Conservation (phyloP, 2,888 invertebrate genomes). For the Hyles lineata region DNA sequence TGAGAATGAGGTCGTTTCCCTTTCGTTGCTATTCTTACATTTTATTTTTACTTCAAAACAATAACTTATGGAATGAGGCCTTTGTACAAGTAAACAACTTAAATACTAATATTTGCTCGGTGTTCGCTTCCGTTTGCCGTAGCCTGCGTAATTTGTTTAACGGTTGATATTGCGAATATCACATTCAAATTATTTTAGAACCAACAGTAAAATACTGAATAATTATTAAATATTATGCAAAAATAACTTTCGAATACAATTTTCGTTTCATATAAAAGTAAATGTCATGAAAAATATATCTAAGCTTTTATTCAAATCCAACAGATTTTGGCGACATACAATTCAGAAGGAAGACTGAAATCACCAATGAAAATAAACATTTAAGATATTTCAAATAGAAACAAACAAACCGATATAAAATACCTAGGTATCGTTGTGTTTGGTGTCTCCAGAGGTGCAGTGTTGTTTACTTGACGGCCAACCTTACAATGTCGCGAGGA, state of each 20-base stretch:
- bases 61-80: constrained; percentile 51
- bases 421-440: background rate
- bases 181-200: background rate
- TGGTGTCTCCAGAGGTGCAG: constrained; percentile 9
- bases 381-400: background rate
- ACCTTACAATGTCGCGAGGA: constrained; percentile 56
- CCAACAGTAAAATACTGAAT: background rate
- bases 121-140: background rate
- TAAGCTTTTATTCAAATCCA: background rate
- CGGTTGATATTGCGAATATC: background rate
- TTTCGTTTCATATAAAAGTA: background rate
- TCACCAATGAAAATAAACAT: background rate
- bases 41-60: constrained; percentile 63
- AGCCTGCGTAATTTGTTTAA: background rate
- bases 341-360: background rate
- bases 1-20: constrained; percentile 78
- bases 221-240: background rate
- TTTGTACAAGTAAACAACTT: constrained; percentile 38
- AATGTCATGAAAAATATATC: background rate
- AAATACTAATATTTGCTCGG: constrained; percentile 20
- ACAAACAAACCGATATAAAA: constrained; percentile 22
- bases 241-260: too few relatives aligned
- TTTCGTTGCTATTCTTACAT: constrained; percentile 70
- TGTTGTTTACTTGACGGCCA: constrained; percentile 64
- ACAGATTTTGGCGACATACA: background rate